phyloP scores from a whole-genome alignment of 1,140 invertebrate genomes.

The Oscheius sp. region DNA sequence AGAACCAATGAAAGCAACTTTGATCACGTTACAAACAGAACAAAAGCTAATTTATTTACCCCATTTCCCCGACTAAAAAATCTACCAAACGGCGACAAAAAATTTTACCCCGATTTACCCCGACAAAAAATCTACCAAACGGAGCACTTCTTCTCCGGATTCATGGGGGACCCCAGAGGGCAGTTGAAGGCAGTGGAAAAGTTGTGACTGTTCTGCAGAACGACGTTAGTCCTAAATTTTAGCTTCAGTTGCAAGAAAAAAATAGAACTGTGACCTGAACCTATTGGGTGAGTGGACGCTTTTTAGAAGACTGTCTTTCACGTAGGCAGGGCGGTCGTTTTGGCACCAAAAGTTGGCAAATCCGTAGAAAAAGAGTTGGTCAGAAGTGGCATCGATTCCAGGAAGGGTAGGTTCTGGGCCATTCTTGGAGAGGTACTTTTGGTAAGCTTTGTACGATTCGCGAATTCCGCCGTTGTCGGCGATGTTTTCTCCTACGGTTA shows the following conservation, averaged over 20 bases:
- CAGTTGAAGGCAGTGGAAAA: constrained; percentile 67
- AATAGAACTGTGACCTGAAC: background rate
- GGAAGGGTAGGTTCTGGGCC: constrained; percentile 36
- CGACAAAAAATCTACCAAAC: constrained; percentile 67
- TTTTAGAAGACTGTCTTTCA: background rate
- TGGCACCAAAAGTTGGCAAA: background rate
- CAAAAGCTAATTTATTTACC: no score
- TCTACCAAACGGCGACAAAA: no score
- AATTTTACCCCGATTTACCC: no score
- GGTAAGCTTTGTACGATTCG: constrained; percentile 60
- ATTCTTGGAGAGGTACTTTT: constrained; percentile 11
- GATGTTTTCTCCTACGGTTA: constrained; percentile 65
- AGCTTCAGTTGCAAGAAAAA: background rate
- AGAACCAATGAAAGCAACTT: no score
- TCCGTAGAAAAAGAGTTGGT: background rate
- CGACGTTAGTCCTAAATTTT: constrained; percentile 65
- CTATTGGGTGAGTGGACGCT: background rate
- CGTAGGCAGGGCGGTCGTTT: background rate
- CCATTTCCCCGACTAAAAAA: no score
- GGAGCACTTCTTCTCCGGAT: constrained; percentile 67
- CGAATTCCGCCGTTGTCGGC: constrained; percentile 65
- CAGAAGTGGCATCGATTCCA: background rate
- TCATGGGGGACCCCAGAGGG: constrained; percentile 65
- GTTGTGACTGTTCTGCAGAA: constrained; percentile 67
- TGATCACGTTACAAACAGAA: no score